Base-by-base conservation (phyloP, 2,888 invertebrate species). In the Philereme transversata region DNA sequence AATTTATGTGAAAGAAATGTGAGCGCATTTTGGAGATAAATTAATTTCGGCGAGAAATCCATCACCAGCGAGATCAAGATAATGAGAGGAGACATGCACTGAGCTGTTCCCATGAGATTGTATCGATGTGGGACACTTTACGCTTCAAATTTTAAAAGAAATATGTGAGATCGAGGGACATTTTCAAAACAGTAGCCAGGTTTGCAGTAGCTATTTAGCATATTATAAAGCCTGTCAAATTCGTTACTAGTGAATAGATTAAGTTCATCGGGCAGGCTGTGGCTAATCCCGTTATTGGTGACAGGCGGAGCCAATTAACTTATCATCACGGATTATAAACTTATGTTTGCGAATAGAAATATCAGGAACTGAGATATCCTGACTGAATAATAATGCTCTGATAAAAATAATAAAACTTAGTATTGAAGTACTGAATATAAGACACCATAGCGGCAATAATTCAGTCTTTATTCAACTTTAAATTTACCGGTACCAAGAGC, bases 31-130 rank as follows among this genome's bases (percentile, higher is more conserved):
- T 41, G 36, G n/a, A 60, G 57, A 55, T 64, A 56, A 64, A 57
- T 59, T 56, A 62, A 57, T 62, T 60, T 57, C 36, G 54, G 51
- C 57, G 63, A 60, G 56, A 62, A 69, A 67, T 69, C 57, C 65
- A 67, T 67, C 69, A 67, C 44, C 58, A 34, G 53, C 8, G 11
- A 51, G 62, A 67, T 69, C 69, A 62, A 67, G 67, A 65, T 69
- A 65, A 67, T 60, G 41, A 10, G 46, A 46, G 11, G 62, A 61
- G 62, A 63, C 59, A 60, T 57, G 55, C 50, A 58, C 51, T 57
- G 64, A 50, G 48, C 48, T 57, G 56, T 67, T 69, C 69, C 47
- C 69, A 62, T 61, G 55, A 67, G 69, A 67, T 69, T 52, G 53
- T 60, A 69, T 67, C 67, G 50, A 65, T 62, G 62, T 69, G 51